Evolutionary conservation across 2,797 vertebrate genomes (phyloP).

Genomic region (Chloroceryle amazona): DNA sequence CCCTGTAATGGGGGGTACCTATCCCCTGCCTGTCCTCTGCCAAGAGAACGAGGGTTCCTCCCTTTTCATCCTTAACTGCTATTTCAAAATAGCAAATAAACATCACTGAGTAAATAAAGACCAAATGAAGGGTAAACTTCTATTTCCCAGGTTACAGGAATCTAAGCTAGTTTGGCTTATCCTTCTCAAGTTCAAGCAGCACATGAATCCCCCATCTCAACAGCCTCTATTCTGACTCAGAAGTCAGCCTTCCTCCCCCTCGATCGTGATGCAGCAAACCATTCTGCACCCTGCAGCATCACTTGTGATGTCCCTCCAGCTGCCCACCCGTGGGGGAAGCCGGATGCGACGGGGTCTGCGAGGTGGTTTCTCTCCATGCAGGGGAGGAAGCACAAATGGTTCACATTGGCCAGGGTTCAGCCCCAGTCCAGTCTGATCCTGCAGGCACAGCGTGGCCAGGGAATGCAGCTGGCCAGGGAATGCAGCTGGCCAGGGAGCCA

Average conservation of each 20-base stretch:
- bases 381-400: background rate
- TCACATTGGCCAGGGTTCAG: background rate
- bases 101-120: background rate
- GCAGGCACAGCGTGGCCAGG: background rate
- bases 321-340: fast-evolving
- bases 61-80: background rate
- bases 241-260: background rate
- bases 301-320: background rate
- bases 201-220: background rate
- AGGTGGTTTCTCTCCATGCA: background rate
- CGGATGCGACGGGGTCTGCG: background rate
- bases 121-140: background rate
- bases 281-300: background rate
- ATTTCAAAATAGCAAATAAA: background rate
- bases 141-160: background rate
- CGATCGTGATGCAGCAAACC: fast-evolving
- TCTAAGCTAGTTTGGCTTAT: background rate
- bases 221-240: background rate
- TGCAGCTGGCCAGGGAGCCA: background rate
- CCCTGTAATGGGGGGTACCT: background rate
- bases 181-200: background rate
- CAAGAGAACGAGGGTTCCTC: background rate
- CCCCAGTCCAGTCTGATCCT: background rate
- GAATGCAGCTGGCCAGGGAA: background rate
- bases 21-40: background rate